Percentiles rank a stretch among this genome's conserved stretches.
These are phyloP conservation scores for Axea sp. DNA, from an alignment of 2,888 invertebrate species.

Conservation along the genomic window DNA sequence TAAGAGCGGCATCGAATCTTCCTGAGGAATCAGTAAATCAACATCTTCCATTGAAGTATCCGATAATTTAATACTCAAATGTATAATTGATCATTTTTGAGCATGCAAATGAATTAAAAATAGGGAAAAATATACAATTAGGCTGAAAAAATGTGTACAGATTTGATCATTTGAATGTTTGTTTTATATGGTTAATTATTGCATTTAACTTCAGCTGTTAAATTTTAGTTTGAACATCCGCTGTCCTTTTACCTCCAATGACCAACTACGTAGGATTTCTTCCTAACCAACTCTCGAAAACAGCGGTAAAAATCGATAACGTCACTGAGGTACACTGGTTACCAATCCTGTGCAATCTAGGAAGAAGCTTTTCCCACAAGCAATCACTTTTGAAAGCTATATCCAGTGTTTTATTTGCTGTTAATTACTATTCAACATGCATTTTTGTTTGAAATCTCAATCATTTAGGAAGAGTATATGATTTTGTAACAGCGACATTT, in stretches of 20 bases:
- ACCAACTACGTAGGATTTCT: conserved; percentile 60
- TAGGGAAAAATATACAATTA: conserved; percentile 15
- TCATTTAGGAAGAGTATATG: not conserved
- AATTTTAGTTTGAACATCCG: conserved; percentile 20
- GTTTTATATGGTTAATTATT: no score
- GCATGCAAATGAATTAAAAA: conserved; percentile 45
- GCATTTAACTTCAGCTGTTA: conserved; percentile 15
- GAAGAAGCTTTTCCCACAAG: conserved; percentile 45
- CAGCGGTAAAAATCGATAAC: conserved; percentile 64
- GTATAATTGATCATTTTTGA: conserved; percentile 17
- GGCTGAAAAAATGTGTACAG: no score
- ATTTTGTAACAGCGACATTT: conserved; percentile 39
- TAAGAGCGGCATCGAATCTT: conserved; percentile 74
- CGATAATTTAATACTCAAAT: conserved; percentile 31
- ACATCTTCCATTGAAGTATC: conserved; percentile 74
- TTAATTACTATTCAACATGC: conserved; percentile 10
- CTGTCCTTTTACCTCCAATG: conserved; percentile 42
- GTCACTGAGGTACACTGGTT: conserved; percentile 55
- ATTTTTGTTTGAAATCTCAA: not conserved
- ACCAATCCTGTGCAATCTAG: conserved; percentile 48
- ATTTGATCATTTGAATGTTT: no score
- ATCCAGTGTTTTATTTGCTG: not conserved
- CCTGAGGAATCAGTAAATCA: conserved; percentile 74
- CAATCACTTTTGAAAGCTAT: conserved; percentile 8
- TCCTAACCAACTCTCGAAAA: conserved; percentile 66